Evolutionary conservation across 2,888 invertebrate genomes (phyloP).

Genomic region (Leptothorax acervorum): DNA sequence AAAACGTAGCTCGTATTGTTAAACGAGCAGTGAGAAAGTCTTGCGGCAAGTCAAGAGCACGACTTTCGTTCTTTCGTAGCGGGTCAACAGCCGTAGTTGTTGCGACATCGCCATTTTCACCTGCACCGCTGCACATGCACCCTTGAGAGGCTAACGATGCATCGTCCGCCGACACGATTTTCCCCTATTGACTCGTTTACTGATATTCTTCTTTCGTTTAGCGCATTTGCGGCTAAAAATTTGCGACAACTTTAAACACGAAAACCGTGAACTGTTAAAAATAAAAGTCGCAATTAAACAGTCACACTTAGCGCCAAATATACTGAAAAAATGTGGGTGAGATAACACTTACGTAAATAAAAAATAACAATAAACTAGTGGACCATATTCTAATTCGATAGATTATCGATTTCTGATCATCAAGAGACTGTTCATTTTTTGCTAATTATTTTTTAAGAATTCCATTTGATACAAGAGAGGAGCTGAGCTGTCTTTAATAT

Average conservation of each 20-base stretch:
- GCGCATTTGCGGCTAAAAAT: not conserved
- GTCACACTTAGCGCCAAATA: not conserved
- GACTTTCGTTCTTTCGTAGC: constrained; percentile 39
- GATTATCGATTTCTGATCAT: not conserved
- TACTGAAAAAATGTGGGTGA: not conserved
- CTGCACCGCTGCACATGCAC: constrained; percentile 36
- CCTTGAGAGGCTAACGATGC: constrained; percentile 35
- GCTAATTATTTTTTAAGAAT: not conserved
- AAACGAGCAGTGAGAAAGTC: constrained; percentile 32
- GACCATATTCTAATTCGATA: not conserved
- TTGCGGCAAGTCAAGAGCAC: constrained; percentile 31
- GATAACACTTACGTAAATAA: not conserved
- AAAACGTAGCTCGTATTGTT: not conserved
- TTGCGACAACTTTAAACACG: not conserved
- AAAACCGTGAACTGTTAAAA: not conserved
- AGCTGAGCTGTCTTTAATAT: not conserved
- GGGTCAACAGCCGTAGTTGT: constrained; percentile 41
- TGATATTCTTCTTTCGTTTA: not conserved
- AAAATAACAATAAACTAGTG: not conserved
- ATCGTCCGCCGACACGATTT: constrained; percentile 31
- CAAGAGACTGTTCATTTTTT: not conserved
- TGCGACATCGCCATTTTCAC: constrained; percentile 53
- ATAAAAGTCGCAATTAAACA: not conserved
- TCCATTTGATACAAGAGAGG: not conserved
- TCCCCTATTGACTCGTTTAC: constrained; percentile 11